phyloP scores from a whole-genome alignment of 2,797 vertebrate species.

The Cuniculus paca region DNA sequence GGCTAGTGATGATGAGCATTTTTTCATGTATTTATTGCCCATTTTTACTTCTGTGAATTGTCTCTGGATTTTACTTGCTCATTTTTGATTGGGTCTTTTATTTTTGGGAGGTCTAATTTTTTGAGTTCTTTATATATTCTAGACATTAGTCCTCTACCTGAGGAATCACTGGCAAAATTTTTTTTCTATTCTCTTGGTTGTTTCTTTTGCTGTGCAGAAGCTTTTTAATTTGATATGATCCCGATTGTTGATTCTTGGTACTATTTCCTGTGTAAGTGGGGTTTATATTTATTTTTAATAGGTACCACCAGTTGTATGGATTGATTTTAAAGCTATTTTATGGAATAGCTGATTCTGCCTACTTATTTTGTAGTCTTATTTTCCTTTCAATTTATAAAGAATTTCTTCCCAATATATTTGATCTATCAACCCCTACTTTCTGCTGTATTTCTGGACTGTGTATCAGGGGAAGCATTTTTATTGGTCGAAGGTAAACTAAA shows the following conservation, averaged over 20 bases:
- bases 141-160: not conserved
- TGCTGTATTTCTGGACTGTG: not conserved
- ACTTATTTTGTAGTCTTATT: not conserved
- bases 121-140: not conserved
- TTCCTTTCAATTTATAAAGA: slow-evolving; percentile 39
- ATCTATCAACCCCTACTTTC: not conserved
- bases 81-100: not conserved
- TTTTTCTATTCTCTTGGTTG: not conserved
- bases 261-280: not conserved
- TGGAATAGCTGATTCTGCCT: not conserved
- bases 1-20: not conserved
- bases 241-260: not conserved
- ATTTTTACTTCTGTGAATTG: not conserved
- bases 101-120: not conserved
- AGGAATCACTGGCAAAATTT: not conserved
- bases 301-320: not conserved
- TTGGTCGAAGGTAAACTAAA: slow-evolving; percentile 42
- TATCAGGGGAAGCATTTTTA: not conserved
- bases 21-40: not conserved
- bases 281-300: not conserved
- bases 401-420: not conserved
- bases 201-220: not conserved
- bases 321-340: slow-evolving; percentile 33
- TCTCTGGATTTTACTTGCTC: not conserved
- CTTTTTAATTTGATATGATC: not conserved